Percentiles rank a stretch among this genome's conserved stretches.
Evolutionary conservation across 2,113 vertebrate genomes (phyloP).

Genomic region (Larimichthys polyactis): DNA sequence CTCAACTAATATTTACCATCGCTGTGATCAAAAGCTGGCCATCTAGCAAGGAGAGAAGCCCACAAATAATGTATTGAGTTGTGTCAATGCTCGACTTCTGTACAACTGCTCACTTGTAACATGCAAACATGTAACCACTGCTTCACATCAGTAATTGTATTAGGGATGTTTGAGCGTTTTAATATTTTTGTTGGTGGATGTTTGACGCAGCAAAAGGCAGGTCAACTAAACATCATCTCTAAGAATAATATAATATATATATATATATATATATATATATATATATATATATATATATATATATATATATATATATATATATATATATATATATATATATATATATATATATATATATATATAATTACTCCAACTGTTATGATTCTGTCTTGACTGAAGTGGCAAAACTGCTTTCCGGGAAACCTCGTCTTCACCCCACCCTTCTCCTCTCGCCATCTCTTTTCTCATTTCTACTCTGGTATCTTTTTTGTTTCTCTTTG

Average conservation of each 20-base stretch:
- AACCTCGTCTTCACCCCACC: neutral
- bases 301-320: no score
- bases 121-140: conserved; percentile 7
- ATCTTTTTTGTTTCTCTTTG: conserved; percentile 7
- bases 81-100: conserved; percentile 41
- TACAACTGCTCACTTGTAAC: conserved; percentile 36
- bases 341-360: no score
- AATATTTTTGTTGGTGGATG: neutral
- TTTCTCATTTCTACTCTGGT: neutral
- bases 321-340: no score
- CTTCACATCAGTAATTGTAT: conserved; percentile 49
- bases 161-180: conserved; percentile 6
- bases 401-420: no score
- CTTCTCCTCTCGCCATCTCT: neutral
- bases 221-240: neutral
- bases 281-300: no score
- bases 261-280: no score
- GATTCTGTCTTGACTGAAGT: neutral
- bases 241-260: neutral
- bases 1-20: conserved; percentile 76
- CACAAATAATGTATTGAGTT: conserved; percentile 72
- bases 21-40: conserved; percentile 71
- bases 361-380: neutral
- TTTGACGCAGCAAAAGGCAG: conserved; percentile 6
- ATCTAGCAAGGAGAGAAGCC: conserved; percentile 42